phyloP scores from a whole-genome alignment of 2,888 invertebrate genomes.

The Hyposoter dolosus region DNA sequence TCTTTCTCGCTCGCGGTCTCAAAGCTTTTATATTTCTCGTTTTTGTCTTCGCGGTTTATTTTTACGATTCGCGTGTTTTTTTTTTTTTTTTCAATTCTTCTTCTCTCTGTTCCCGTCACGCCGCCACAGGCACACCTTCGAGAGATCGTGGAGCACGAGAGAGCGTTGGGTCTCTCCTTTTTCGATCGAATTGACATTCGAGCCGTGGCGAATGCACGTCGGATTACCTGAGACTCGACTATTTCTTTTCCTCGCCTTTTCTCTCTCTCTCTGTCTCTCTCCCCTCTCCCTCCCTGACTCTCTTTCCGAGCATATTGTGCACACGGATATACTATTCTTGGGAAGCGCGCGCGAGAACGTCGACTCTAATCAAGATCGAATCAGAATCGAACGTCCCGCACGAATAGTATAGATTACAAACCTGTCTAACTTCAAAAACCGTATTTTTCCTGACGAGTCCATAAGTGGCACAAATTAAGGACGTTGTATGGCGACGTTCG shows the following conservation, averaged over 20 bases:
- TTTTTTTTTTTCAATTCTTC: slow-evolving; percentile 28
- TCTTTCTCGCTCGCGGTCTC: slow-evolving; percentile 20
- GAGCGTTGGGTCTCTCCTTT: slow-evolving; percentile 32
- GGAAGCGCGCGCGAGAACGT: slow-evolving; percentile 42
- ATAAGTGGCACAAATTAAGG: background rate
- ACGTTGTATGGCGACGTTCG: no score
- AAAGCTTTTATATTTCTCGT: background rate
- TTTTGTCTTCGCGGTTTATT: background rate
- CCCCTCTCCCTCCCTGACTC: slow-evolving; percentile 39
- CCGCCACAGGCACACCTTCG: slow-evolving; percentile 50
- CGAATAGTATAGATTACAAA: background rate
- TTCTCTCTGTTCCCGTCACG: slow-evolving; percentile 37
- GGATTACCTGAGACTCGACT: slow-evolving; percentile 77
- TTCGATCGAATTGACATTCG: slow-evolving; percentile 69
- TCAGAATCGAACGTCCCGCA: slow-evolving; percentile 61
- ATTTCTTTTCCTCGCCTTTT: slow-evolving; percentile 62
- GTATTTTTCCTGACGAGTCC: slow-evolving; percentile 5
- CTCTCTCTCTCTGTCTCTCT: background rate
- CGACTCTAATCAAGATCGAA: slow-evolving; percentile 67
- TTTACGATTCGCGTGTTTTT: background rate
- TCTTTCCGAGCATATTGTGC: slow-evolving; percentile 48
- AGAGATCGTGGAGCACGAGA: slow-evolving; percentile 33
- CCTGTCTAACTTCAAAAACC: slow-evolving; percentile 29
- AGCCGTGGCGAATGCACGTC: slow-evolving; percentile 72
- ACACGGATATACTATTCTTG: slow-evolving; percentile 58